Conservation (phyloP, 2,888 invertebrate genomes). For the Hirtodrosophila trivittata region DNA sequence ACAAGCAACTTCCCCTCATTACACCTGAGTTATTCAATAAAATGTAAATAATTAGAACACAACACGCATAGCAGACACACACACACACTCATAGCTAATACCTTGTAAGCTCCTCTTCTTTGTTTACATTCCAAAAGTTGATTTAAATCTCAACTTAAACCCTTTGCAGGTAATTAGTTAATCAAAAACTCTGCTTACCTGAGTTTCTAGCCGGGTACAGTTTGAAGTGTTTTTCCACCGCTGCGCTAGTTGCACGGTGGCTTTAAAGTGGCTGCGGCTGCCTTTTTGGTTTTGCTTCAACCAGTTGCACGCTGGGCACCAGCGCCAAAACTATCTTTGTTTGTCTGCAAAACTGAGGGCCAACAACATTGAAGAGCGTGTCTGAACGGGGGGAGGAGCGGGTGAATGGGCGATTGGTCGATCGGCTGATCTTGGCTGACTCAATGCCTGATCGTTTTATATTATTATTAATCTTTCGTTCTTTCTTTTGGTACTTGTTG, state of each 20-base stretch:
- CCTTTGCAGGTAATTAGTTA: too few relatives aligned
- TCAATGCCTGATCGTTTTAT: constrained; percentile 37
- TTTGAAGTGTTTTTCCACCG: constrained; percentile 59
- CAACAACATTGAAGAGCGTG: constrained; percentile 31
- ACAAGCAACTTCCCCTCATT: too few relatives aligned
- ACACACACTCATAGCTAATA: too few relatives aligned
- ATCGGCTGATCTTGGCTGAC: constrained; percentile 33
- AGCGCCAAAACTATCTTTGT: background rate
- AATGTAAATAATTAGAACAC: too few relatives aligned
- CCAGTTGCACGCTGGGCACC: constrained; percentile 1
- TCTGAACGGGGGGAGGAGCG: too few relatives aligned
- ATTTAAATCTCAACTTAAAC: too few relatives aligned
- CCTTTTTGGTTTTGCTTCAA: constrained; percentile 3
- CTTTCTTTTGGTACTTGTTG: constrained; percentile 10
- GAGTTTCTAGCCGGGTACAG: constrained; percentile 68
- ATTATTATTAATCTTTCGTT: constrained; percentile 38
- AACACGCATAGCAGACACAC: too few relatives aligned
- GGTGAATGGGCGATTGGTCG: too few relatives aligned
- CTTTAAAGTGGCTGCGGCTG: constrained; percentile 9
- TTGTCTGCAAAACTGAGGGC: constrained; percentile 9
- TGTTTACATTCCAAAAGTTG: too few relatives aligned
- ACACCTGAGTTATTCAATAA: too few relatives aligned
- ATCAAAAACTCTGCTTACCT: too few relatives aligned
- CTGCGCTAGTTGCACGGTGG: constrained; percentile 34
- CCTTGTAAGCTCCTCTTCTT: too few relatives aligned